phyloP scores from a whole-genome alignment of 1,140 invertebrate species.

The Antheraea pernyi region DNA sequence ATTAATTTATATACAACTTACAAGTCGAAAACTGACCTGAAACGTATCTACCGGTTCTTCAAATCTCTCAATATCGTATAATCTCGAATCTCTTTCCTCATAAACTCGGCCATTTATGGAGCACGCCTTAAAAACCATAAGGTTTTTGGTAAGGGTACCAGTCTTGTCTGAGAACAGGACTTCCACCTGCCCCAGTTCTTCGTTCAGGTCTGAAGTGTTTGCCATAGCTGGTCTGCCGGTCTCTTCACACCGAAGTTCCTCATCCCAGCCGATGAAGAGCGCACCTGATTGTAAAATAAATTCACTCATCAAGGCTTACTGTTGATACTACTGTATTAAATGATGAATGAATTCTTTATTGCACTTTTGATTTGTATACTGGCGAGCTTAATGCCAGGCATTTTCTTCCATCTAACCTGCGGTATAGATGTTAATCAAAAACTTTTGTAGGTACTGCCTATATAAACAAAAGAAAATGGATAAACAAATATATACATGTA shows the following conservation, averaged over 20 bases:
- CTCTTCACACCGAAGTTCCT: slow-evolving; percentile 95
- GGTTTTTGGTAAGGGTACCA: slow-evolving; percentile 96
- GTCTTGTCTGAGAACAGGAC: slow-evolving; percentile 98
- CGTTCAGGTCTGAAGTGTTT: slow-evolving; percentile 98
- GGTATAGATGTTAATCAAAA: too few relatives aligned
- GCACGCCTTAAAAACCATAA: slow-evolving; percentile 98
- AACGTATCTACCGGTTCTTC: slow-evolving; percentile 51
- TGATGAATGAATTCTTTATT: too few relatives aligned
- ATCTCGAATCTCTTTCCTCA: slow-evolving; percentile 78
- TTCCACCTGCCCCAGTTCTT: slow-evolving; percentile 97
- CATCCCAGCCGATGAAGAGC: slow-evolving; percentile 95
- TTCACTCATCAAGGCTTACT: background rate
- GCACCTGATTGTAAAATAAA: slow-evolving; percentile 70
- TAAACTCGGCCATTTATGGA: slow-evolving; percentile 92
- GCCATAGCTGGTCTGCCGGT: slow-evolving; percentile 96
- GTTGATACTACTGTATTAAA: too few relatives aligned
- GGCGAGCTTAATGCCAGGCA: too few relatives aligned
- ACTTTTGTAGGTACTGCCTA: too few relatives aligned
- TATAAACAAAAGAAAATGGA: too few relatives aligned
- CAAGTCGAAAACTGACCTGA: slow-evolving; percentile 52
- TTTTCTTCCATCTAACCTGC: too few relatives aligned
- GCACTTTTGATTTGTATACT: too few relatives aligned
- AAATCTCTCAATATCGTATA: slow-evolving; percentile 76
- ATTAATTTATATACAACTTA: too few relatives aligned
- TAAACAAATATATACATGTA: too few relatives aligned